Evolutionary conservation across 1,140 invertebrate species (phyloP).

Genomic region (Coelopa frigida): DNA sequence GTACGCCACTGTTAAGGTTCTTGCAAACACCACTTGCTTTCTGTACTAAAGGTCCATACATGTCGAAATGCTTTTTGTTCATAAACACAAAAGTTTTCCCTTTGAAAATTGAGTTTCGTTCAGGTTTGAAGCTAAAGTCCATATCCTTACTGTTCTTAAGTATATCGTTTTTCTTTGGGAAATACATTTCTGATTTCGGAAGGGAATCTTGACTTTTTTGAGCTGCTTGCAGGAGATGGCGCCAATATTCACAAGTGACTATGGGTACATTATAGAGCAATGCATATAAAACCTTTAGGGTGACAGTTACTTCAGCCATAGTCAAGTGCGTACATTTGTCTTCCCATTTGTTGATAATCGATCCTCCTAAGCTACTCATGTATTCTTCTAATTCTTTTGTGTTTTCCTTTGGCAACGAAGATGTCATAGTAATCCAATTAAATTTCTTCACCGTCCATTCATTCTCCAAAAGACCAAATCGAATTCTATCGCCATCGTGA

Average conservation of each 20-base stretch:
- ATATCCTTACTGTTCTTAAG: too few species aligned
- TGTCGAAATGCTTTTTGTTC: conserved; percentile 51
- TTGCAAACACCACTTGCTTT: conserved; percentile 43
- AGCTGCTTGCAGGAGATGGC: conserved; percentile 46
- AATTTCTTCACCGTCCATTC: conserved; percentile 45
- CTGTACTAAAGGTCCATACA: conserved; percentile 47
- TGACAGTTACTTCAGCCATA: conserved; percentile 58
- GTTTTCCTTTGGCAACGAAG: conserved; percentile 45
- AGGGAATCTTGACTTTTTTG: conserved; percentile 35
- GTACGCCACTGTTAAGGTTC: conserved; percentile 46
- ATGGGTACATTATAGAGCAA: conserved; percentile 55
- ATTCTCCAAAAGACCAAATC: conserved; percentile 50
- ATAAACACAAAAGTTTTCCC: conserved; percentile 57
- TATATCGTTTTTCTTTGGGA: too few species aligned
- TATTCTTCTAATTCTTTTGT: conserved; percentile 37
- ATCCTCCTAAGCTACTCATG: conserved; percentile 43
- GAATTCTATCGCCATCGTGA: conserved; percentile 46
- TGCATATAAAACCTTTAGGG: conserved; percentile 61
- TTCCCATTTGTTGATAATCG: conserved; percentile 46
- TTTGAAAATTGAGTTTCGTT: conserved; percentile 50
- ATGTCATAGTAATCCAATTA: conserved; percentile 45
- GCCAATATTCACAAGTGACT: conserved; percentile 57
- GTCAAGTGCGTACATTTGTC: conserved; percentile 55
- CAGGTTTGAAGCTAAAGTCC: conserved; percentile 48
- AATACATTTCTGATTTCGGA: conserved; percentile 49